Conservation (phyloP, 2,113 vertebrate genomes). For the Martes martes region DNA sequence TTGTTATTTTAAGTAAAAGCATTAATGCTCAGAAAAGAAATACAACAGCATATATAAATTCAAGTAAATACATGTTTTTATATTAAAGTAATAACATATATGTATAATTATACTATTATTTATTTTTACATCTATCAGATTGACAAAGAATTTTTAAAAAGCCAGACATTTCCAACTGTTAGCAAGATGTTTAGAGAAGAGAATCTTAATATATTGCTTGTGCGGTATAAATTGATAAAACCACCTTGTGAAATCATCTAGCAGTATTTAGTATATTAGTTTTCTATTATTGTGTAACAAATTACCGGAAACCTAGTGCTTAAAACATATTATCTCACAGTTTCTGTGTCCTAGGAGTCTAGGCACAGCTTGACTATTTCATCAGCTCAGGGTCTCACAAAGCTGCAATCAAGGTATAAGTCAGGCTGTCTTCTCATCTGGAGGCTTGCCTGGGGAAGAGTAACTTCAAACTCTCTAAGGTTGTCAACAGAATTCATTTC, state of each 20-base stretch:
- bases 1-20: constrained; percentile 7
- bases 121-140: not conserved
- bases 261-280: not conserved
- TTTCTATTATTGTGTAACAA: constrained; percentile 4
- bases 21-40: constrained; percentile 13
- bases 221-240: not conserved
- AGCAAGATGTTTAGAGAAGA: constrained; percentile 3
- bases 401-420: not conserved
- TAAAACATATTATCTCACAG: constrained; percentile 1
- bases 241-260: constrained; percentile 2
- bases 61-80: constrained; percentile 1
- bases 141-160: not conserved
- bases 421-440: not conserved
- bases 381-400: not conserved
- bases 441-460: not conserved
- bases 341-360: not conserved
- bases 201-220: not conserved
- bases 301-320: not conserved
- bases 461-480: not conserved
- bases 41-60: not conserved
- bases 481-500: constrained; percentile 13
- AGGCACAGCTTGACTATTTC: not conserved
- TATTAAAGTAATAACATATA: not conserved
- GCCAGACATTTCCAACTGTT: constrained; percentile 12
- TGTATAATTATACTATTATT: constrained; percentile 10